phyloP scores from a whole-genome alignment of 2,888 invertebrate species.

The Taenaris catops region DNA sequence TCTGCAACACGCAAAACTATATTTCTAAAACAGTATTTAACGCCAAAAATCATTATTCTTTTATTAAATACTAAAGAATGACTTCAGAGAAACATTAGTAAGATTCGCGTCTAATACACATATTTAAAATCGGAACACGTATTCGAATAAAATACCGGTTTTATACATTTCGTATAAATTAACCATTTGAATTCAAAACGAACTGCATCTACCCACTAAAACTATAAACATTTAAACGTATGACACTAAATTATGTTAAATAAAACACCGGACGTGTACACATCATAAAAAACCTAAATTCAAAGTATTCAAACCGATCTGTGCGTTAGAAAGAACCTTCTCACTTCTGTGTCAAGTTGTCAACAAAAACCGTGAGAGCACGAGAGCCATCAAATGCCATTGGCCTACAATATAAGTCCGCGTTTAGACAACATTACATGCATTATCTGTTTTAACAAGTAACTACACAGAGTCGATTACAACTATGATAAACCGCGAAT shows the following conservation, averaged over 20 bases:
- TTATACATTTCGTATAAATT: slow-evolving; percentile 25
- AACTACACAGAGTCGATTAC: too few relatives aligned
- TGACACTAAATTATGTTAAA: slow-evolving; percentile 13
- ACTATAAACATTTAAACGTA: slow-evolving; percentile 14
- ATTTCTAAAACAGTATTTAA: too few relatives aligned
- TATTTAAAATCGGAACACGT: slow-evolving; percentile 13
- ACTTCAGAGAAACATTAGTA: too few relatives aligned
- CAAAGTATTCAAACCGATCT: slow-evolving; percentile 1
- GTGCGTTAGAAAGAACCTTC: slow-evolving; percentile 4
- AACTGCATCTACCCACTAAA: slow-evolving; percentile 18
- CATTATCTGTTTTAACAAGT: too few relatives aligned
- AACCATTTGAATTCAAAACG: slow-evolving; percentile 24
- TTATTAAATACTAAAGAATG: too few relatives aligned
- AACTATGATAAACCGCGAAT: too few relatives aligned
- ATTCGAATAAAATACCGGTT: slow-evolving; percentile 20
- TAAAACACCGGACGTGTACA: slow-evolving; percentile 7
- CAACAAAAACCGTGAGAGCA: slow-evolving; percentile 8
- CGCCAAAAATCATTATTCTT: too few relatives aligned
- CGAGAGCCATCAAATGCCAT: slow-evolving; percentile 7
- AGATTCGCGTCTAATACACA: too few relatives aligned
- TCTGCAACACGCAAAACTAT: too few relatives aligned
- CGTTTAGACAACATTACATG: slow-evolving; percentile 1
- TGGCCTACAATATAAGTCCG: slow-evolving; percentile 11
- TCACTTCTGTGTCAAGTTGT: slow-evolving; percentile 11
- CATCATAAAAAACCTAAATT: slow-evolving; percentile 8